A percentile compares a stretch with the other conserved stretches of the same genome.
phyloP scores from a whole-genome alignment of 2,113 vertebrate genomes.

The Callospermophilus lateralis region DNA sequence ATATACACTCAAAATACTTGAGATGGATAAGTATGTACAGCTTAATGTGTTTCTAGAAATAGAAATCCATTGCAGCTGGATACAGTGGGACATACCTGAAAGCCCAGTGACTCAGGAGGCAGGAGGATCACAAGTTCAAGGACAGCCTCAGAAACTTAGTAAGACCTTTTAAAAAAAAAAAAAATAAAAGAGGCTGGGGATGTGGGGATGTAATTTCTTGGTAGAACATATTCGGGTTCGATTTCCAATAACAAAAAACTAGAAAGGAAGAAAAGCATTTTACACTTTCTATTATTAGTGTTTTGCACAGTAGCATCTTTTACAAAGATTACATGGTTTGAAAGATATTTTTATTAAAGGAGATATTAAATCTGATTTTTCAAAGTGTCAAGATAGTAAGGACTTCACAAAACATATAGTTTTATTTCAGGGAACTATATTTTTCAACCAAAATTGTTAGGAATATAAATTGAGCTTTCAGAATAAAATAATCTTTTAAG shows the following conservation, averaged over 20 bases:
- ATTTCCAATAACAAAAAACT: too few species aligned
- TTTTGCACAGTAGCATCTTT: not conserved
- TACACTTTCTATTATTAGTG: not conserved
- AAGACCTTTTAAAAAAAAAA: too few species aligned
- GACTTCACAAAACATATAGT: not conserved
- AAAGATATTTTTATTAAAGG: not conserved
- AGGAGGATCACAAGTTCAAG: too few species aligned
- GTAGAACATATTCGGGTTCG: too few species aligned
- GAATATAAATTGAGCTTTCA: not conserved
- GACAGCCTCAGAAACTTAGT: too few species aligned
- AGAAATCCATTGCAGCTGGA: not conserved
- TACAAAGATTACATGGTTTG: not conserved
- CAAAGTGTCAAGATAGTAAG: not conserved
- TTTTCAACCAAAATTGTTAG: not conserved
- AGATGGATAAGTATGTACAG: not conserved
- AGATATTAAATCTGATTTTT: conserved; percentile 26
- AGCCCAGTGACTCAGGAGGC: too few species aligned
- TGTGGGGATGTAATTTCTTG: too few species aligned
- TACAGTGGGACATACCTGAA: too few species aligned
- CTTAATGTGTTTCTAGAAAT: not conserved
- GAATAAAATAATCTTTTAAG: conserved; percentile 11
- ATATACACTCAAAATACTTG: not conserved
- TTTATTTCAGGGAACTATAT: not conserved
- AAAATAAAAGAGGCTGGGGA: too few species aligned
- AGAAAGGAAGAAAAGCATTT: too few species aligned